Evolutionary conservation across 1,140 invertebrate genomes (phyloP).

Genomic region (Ceratosolen solmsi): DNA sequence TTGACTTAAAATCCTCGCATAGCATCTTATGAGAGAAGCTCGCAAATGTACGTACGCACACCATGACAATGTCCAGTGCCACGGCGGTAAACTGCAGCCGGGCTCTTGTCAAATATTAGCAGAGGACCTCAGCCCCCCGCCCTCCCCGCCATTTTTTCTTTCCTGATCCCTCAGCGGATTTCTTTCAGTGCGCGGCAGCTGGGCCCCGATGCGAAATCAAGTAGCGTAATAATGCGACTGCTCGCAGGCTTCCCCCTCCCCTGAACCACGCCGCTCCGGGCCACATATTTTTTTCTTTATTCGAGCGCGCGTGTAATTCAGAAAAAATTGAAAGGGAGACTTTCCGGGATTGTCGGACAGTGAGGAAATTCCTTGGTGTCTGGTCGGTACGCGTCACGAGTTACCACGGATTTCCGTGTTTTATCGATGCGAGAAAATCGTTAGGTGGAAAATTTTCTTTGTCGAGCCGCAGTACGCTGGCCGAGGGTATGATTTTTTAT

Average conservation of each 20-base stretch:
- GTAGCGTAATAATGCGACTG: slow-evolving; percentile 70
- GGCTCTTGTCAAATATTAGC: slow-evolving; percentile 68
- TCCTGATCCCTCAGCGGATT: slow-evolving; percentile 38
- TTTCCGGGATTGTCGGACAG: neutral
- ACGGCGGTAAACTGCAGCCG: neutral
- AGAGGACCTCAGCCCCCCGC: slow-evolving; percentile 56
- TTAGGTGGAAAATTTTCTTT: neutral
- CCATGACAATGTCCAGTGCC: neutral
- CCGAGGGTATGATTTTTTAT: too few relatives aligned
- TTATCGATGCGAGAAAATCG: neutral
- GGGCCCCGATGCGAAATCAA: slow-evolving; percentile 71
- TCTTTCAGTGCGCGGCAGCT: slow-evolving; percentile 53
- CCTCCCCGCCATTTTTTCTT: neutral
- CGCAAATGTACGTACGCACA: neutral
- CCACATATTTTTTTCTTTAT: neutral
- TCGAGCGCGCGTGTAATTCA: slow-evolving; percentile 7
- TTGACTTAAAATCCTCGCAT: neutral
- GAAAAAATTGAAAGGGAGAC: slow-evolving; percentile 33
- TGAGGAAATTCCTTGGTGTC: neutral
- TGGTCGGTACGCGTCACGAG: too few relatives aligned
- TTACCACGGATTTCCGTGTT: too few relatives aligned
- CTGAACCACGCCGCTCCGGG: too few relatives aligned
- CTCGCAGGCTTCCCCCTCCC: neutral
- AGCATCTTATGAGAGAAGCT: neutral
- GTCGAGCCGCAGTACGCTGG: too few relatives aligned